phyloP scores from a whole-genome alignment of 1,140 invertebrate species.

The Zaprionus inermis region DNA sequence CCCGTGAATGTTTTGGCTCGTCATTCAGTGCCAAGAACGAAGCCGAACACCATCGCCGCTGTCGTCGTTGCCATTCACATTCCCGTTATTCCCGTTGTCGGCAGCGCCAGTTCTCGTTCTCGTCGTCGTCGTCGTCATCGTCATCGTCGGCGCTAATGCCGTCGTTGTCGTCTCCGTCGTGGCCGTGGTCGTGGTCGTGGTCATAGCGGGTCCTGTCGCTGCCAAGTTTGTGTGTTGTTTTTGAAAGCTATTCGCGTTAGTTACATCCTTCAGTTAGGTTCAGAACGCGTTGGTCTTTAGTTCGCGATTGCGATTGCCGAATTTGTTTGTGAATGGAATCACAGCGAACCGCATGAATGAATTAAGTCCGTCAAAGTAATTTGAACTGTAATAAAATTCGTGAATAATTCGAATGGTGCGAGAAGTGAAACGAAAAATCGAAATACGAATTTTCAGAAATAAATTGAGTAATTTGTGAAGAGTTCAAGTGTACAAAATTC shows the following conservation, averaged over 20 bases:
- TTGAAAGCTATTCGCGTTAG: slow-evolving; percentile 44
- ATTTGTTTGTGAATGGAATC: slow-evolving; percentile 58
- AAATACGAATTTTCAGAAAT: background rate
- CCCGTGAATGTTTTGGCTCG: slow-evolving; percentile 50
- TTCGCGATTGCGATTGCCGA: slow-evolving; percentile 43
- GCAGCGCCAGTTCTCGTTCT: slow-evolving; percentile 20
- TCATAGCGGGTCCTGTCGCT: slow-evolving; percentile 54
- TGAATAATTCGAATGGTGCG: background rate
- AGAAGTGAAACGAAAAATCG: slow-evolving; percentile 21
- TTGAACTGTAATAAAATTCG: slow-evolving; percentile 19
- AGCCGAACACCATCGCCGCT: slow-evolving; percentile 53
- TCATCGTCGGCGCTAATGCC: slow-evolving; percentile 12
- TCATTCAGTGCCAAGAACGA: slow-evolving; percentile 62
- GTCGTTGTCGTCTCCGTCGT: slow-evolving; percentile 19
- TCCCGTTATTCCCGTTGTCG: slow-evolving; percentile 29
- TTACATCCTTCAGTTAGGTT: slow-evolving; percentile 59
- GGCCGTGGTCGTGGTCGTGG: slow-evolving; percentile 32
- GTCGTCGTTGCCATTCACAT: slow-evolving; percentile 36
- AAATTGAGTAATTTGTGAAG: background rate
- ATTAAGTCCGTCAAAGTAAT: slow-evolving; percentile 31
- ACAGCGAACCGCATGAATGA: slow-evolving; percentile 32
- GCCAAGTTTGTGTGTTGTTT: slow-evolving; percentile 42
- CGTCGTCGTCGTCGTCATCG: slow-evolving; percentile 39
- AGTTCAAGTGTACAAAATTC: background rate
- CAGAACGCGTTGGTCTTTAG: slow-evolving; percentile 57